These are phyloP conservation scores for Chaetogeoica ovagalla DNA, from an alignment of 2,888 invertebrate species.

Conservation along the genomic window DNA sequence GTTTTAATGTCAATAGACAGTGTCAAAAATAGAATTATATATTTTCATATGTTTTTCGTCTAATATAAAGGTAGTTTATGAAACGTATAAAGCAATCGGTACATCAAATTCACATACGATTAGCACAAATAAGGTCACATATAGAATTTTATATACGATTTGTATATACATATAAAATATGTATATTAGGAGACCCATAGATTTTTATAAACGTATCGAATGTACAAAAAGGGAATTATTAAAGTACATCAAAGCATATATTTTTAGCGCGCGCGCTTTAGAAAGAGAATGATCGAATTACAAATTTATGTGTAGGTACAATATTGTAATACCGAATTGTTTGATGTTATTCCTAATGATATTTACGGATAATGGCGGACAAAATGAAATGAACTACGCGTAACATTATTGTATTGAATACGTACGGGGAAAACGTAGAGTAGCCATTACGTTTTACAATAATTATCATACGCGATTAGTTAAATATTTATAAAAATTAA, in stretches of 20 bases:
- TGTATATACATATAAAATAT: background rate
- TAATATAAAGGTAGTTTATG: background rate
- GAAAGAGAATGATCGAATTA: background rate
- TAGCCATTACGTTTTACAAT: background rate
- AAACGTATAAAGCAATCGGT: background rate
- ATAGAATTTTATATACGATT: background rate
- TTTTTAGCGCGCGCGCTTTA: background rate
- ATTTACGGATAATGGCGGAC: background rate
- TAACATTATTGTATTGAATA: too few species aligned
- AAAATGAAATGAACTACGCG: too few species aligned
- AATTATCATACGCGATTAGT: background rate
- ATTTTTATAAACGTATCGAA: background rate
- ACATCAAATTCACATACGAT: background rate
- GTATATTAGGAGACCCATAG: background rate
- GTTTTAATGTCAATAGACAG: too few species aligned
- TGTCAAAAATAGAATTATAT: background rate
- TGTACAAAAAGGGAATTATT: background rate
- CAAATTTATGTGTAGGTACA: background rate
- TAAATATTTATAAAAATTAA: constrained; percentile 10
- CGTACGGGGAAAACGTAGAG: background rate
- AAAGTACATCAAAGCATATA: background rate
- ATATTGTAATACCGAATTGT: background rate
- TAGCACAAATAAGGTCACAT: background rate
- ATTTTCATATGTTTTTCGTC: background rate
- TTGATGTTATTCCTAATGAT: background rate